A percentile compares a stretch with the other conserved stretches of the same genome.
These are phyloP conservation scores for Deroplatys truncata DNA, from an alignment of 2,888 invertebrate species.

Conservation along the genomic window DNA sequence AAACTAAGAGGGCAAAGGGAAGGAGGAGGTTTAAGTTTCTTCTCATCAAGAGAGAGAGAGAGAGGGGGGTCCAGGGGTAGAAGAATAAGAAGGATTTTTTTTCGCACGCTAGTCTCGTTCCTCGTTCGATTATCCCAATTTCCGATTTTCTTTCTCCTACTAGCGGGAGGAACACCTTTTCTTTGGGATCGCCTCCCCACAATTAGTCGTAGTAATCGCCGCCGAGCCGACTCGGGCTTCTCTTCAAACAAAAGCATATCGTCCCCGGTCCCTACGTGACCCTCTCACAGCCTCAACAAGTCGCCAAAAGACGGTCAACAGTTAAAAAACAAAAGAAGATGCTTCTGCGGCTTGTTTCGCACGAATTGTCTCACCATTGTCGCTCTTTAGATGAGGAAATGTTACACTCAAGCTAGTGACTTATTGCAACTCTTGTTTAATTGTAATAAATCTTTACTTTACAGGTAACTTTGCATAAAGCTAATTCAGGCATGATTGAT, in stretches of 20 bases:
- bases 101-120: constrained; percentile 21
- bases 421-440: too few relatives aligned
- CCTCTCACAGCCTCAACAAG: background rate
- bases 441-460: too few relatives aligned
- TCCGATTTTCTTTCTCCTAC: constrained; percentile 24
- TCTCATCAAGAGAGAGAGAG: background rate
- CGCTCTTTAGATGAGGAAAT: too few relatives aligned
- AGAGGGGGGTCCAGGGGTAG: background rate
- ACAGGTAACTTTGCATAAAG: too few relatives aligned
- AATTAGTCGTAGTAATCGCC: background rate
- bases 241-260: constrained; percentile 13
- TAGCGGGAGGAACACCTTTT: background rate
- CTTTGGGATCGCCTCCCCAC: background rate
- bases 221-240: background rate
- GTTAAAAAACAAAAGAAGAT: background rate
- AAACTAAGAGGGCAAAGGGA: background rate
- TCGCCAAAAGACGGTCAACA: background rate
- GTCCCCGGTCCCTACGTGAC: background rate
- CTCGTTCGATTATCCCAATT: constrained; percentile 28
- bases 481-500: too few relatives aligned
- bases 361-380: background rate
- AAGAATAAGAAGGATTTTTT: background rate
- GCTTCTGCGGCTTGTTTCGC: background rate
- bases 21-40: background rate
- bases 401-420: too few relatives aligned